Percentiles rank a stretch among this genome's conserved stretches.
These are phyloP conservation scores for Acrobasis repandana DNA, from an alignment of 2,888 invertebrate genomes.

Conservation along the genomic window DNA sequence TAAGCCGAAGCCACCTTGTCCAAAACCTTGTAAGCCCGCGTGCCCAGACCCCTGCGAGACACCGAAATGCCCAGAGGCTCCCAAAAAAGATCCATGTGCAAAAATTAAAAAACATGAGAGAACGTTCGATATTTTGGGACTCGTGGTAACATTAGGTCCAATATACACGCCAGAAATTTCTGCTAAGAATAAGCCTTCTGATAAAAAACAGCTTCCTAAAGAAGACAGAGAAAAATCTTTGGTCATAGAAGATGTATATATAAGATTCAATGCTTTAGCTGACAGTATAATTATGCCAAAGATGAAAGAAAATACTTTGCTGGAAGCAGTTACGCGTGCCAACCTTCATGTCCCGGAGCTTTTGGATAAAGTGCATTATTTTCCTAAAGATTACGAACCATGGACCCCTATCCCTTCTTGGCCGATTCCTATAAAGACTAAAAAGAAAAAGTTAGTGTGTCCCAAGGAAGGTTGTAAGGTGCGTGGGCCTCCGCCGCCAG, in stretches of 20 bases:
- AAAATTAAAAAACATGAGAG: slow-evolving; percentile 32
- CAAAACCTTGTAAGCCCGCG: slow-evolving; percentile 35
- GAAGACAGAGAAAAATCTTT: neutral
- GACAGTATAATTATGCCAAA: neutral
- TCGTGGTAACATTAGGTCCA: slow-evolving; percentile 26
- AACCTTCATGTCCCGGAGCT: neutral
- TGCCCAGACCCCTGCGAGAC: slow-evolving; percentile 30
- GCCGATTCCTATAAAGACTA: slow-evolving; percentile 45
- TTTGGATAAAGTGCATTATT: neutral
- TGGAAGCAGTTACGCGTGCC: neutral
- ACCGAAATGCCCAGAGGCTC: slow-evolving; percentile 28
- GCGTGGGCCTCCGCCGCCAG: slow-evolving; percentile 37
- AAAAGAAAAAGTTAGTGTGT: slow-evolving; percentile 42
- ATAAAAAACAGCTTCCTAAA: neutral
- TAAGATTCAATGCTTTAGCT: neutral
- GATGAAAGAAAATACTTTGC: neutral
- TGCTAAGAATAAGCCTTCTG: neutral
- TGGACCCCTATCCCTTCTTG: slow-evolving; percentile 70
- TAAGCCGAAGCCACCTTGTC: slow-evolving; percentile 35
- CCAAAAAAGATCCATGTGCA: slow-evolving; percentile 35
- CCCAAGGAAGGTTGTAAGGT: slow-evolving; percentile 58
- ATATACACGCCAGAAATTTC: slow-evolving; percentile 20
- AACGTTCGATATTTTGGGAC: slow-evolving; percentile 25
- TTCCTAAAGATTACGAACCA: slow-evolving; percentile 45
- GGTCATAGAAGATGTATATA: neutral